Evolutionary conservation across 1,140 invertebrate genomes (phyloP), one percentile per base, ranked within the genome.

Genomic region (Ephestia elutella): DNA sequence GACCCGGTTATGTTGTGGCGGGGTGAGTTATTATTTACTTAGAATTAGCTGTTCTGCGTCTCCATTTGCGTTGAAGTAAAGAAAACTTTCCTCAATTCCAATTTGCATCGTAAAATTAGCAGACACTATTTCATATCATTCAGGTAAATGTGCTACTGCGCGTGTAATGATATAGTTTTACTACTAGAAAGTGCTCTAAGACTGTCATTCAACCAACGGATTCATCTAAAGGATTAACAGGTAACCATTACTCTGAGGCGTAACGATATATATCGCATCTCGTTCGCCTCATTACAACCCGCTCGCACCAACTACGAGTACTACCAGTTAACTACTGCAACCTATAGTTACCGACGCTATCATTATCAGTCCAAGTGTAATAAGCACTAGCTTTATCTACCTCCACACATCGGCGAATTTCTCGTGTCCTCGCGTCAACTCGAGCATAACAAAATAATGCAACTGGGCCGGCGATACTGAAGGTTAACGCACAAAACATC

Each of bases 371-470:
- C 11, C 25, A 50, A 44, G 51, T 28, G 35, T 60, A 55, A 60
- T 55, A 55, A 38, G 54, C 28, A 15, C 1, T 44, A 44, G 19
- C 2, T 21, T 21, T 53, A 53, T 32, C 30, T 32, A 32, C 13
- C 32, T 38, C 10, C 17, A 28, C 13, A 32, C 19, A 59, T 59
- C 60, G 61, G 60, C 44, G 56, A 69, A 70, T 64, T 72, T 77
- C 71, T 65, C 58, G 56, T 66, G 74, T 75, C 81, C 75, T 80
- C 71, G 75, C 62, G 65, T 30, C 69, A 80, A 82, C 78, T 78
- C 80, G 73, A 82, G 75, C 81, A 81, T 82, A 65, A 62, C 73
- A 59, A 82, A 78, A 71, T 71, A 82, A 85, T 87, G 79, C 82
- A 86, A 85, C 57, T 78, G 71, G 76, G 70, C 74, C 78, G 77